Percentiles rank a stretch among this genome's conserved stretches.
Conservation (phyloP, 2,797 vertebrate genomes). For the Heterohyrax brucei region DNA sequence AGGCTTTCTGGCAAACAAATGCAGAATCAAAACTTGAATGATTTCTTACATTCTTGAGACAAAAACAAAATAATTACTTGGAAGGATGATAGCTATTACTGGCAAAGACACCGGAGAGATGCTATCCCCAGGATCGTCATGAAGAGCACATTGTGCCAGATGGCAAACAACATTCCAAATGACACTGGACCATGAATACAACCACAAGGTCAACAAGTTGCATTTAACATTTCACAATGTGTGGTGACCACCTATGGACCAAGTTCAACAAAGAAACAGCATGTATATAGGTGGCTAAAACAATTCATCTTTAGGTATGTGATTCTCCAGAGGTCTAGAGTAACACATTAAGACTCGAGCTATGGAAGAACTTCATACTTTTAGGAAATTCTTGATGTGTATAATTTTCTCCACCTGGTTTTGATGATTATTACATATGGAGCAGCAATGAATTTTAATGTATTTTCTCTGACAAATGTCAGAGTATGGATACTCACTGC, state of each 20-base stretch:
- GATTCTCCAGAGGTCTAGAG: background rate
- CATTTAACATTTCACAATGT: background rate
- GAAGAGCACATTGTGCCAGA: background rate
- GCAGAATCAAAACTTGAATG: background rate
- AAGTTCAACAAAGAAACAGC: background rate
- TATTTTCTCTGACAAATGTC: background rate
- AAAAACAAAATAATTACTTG: background rate
- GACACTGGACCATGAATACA: too few relatives aligned
- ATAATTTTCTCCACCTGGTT: background rate
- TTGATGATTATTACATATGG: background rate
- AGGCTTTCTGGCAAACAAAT: background rate
- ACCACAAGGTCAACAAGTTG: background rate
- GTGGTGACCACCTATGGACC: too few relatives aligned
- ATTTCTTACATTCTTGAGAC: background rate
- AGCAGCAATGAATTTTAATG: background rate
- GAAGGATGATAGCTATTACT: slow-evolving; percentile 32
- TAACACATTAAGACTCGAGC: background rate
- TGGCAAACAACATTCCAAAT: background rate
- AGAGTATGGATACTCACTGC: background rate
- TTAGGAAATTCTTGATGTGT: background rate
- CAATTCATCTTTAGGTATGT: too few relatives aligned
- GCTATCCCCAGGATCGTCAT: background rate
- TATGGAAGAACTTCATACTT: background rate
- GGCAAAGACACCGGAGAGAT: background rate
- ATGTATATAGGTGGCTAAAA: background rate